Base-by-base conservation (phyloP, 2,888 invertebrate species). In the Omphaloscelis lunosa region DNA sequence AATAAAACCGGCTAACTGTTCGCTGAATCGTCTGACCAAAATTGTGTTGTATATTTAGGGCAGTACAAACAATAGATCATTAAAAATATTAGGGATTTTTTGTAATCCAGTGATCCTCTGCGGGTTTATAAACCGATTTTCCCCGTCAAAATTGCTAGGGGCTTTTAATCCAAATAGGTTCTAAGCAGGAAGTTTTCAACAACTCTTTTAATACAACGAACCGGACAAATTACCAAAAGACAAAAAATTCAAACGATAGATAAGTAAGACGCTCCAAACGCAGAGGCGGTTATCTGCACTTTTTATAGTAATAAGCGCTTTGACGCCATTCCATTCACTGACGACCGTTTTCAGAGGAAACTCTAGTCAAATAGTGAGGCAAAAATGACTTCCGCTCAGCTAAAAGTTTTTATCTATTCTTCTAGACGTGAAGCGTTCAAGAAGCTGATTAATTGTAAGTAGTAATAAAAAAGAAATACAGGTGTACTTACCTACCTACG, bases 281-380 rank as follows among this genome's bases (percentile, higher is more conserved):
- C 70, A 74, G 73, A 76, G 67, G 29, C 72, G 45, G 74, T 69
- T 79, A 75, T 83, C 78, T 85, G 66, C 73, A 80, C 83, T 85
- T 82, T 86, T 84, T 83, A 81, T 80, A 85, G 83, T 82, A 85
- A 85, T 86, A 87, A 88, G 85, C 85, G 85, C 82, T 86, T 87
- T 82, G 78, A 80, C 75, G 74, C 77, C 29, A 75, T 80, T 77
- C 72, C 66, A 76, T 88, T 86, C 83, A 77, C 66, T 41, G 75
- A 75, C 72, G 41, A 72, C 61, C 78, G 59, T 78, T 83, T 79
- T 80, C 77, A 83, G 80, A 85, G 74, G 66, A 80, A 83, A 76
- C 68, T 84, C 79, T 77, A 83, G 72, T 78, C 59, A 80, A 85
- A 88, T 77, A 82, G 79, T 75, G 62, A 72, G 15, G 63, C 61